Conservation (phyloP, 2,113 vertebrate species). For the Myotis brandtii region DNA sequence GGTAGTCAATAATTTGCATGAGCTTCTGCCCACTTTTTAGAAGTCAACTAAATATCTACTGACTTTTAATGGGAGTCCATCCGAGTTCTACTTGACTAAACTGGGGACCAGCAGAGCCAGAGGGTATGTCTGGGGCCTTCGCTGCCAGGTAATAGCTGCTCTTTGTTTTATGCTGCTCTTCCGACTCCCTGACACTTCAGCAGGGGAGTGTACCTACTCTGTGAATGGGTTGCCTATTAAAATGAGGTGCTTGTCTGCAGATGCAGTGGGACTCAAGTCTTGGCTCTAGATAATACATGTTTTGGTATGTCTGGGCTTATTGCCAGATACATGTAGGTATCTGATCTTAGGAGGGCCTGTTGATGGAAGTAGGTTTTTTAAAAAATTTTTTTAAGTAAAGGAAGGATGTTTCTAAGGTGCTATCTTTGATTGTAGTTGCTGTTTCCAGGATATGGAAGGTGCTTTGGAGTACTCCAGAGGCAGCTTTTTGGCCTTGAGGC, state of each 20-base stretch:
- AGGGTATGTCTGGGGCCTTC: neutral
- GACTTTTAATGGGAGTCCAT: neutral
- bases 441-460: conserved; percentile 76
- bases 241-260: conserved; percentile 77
- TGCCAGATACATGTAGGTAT: conserved; percentile 59
- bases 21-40: conserved; percentile 27
- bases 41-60: neutral
- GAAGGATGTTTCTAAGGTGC: conserved; percentile 80
- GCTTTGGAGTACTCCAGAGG: conserved; percentile 56
- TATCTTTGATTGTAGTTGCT: conserved; percentile 71
- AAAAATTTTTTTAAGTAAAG: conserved; percentile 36
- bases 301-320: conserved; percentile 81
- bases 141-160: neutral
- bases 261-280: conserved; percentile 78
- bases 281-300: conserved; percentile 82
- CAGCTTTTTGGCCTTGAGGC: conserved; percentile 46
- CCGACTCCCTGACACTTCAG: neutral
- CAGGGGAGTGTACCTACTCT: conserved; percentile 34
- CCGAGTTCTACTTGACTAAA: neutral
- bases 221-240: conserved; percentile 65
- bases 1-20: neutral
- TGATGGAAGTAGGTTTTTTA: neutral
- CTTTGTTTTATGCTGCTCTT: neutral
- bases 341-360: conserved; percentile 55
- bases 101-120: conserved; percentile 4